Evolutionary conservation across 92 coral and sea anemone genomes (phyloP), one percentile per base, ranked within the genome.

Genomic region (Porites cylindrica): DNA sequence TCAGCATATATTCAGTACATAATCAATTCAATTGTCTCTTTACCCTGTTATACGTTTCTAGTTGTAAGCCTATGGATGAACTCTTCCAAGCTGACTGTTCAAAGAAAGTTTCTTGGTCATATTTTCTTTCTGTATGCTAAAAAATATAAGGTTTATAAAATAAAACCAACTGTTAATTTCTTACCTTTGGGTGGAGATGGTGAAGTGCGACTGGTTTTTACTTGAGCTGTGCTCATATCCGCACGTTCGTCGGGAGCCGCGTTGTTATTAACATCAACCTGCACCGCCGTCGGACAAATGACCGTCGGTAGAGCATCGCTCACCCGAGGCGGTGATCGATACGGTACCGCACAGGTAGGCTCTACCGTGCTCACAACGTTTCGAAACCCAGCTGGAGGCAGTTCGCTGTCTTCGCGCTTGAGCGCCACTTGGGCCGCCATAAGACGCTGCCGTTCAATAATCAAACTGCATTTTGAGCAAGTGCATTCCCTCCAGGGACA

Each of bases 371-470:
- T 51, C 11, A 38, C 82, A 13, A 51, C 73, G 16, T 74, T 64
- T 74, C 66, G 73, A 75, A 73, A 75, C 65, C 50, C 17, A 32
- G 80, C 66, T 86, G 92, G 64, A 13, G 86, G 21, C 17, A 63
- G 93, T 0, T 97, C 99, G 10, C 94, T 98, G n/a, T 96, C 94
- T 51, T 97, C 98, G 61, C 98, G 87, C 78, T 97, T 95, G 12
- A 97, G 91, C 24, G 99, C 99, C 38, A 97, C 95, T 76, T 97
- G 99, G 4, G 99, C 99, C 8, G 99, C 99, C 99, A 97, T 97
- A n/a, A 97, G 88, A 6, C 99, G 96, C 86, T 97, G 99, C 10
- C 99, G 91, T 63, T 97, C 99, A 67, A 93, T 97, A 32, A 97
- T 97, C 21, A 97, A 89, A 85, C 99, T 93, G 87, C 99, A 97